A percentile compares a stretch with the other conserved stretches of the same genome.
These are phyloP conservation scores for Alentia gelatinosa DNA, from an alignment of 2,888 invertebrate species.

Conservation along the genomic window DNA sequence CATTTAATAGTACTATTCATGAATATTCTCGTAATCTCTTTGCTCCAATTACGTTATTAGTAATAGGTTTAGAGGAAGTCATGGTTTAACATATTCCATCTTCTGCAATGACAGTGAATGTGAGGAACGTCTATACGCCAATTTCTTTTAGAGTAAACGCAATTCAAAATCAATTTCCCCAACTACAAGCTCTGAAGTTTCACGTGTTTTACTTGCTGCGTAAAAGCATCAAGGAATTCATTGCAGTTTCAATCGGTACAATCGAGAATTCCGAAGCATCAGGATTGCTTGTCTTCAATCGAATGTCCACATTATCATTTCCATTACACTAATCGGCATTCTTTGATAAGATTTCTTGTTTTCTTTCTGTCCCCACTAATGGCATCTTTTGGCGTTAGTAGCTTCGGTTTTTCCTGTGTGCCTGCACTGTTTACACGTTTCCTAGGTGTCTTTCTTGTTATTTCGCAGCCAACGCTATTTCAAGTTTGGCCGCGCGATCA, in stretches of 20 bases:
- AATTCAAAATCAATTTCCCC: not conserved
- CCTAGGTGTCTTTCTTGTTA: not conserved
- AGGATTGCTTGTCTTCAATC: not conserved
- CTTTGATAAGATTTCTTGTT: not conserved
- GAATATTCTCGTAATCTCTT: too few species aligned
- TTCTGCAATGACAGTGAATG: too few species aligned
- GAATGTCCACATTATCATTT: conserved; percentile 27
- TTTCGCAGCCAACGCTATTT: not conserved
- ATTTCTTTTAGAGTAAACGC: not conserved
- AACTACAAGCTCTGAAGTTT: not conserved
- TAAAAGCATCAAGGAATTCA: not conserved
- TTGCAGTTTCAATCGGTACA: not conserved
- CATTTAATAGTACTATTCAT: too few species aligned
- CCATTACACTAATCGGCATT: not conserved
- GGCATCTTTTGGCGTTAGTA: not conserved
- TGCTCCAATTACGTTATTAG: too few species aligned
- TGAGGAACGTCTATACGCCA: too few species aligned
- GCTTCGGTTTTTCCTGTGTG: not conserved
- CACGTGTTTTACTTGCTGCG: not conserved
- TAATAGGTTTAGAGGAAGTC: too few species aligned
- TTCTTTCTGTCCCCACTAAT: conserved; percentile 16
- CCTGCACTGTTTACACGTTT: not conserved
- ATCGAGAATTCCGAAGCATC: not conserved
- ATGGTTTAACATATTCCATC: too few species aligned
- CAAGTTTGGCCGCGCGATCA: conserved; percentile 1